phyloP scores from a whole-genome alignment of 2,797 vertebrate species.

The Phalloptychus januarius region DNA sequence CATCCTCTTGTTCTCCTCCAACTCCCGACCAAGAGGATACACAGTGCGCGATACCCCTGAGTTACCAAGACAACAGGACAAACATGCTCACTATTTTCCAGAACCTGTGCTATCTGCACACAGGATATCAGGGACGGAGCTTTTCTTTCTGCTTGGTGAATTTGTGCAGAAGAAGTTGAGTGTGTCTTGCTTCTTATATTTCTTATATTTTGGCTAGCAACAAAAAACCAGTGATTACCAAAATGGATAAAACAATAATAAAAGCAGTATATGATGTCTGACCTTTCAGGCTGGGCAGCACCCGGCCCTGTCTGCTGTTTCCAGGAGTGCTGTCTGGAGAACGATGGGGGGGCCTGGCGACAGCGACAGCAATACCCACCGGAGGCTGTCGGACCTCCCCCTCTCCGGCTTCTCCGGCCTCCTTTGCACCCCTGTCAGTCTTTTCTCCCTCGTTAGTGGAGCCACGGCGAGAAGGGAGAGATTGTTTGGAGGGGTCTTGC shows the following conservation, averaged over 20 bases:
- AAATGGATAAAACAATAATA: constrained; percentile 3
- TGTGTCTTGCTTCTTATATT: background rate
- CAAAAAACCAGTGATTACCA: background rate
- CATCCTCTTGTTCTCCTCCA: constrained; percentile 88
- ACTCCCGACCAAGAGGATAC: constrained; percentile 87
- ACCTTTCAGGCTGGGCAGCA: constrained; percentile 83
- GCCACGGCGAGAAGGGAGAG: constrained; percentile 80
- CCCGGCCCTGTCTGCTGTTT: constrained; percentile 84
- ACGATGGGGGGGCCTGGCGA: constrained; percentile 87
- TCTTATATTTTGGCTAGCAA: background rate
- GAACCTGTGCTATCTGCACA: background rate
- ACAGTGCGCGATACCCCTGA: constrained; percentile 81
- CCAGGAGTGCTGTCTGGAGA: constrained; percentile 80
- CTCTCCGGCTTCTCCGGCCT: constrained; percentile 80
- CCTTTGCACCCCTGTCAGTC: constrained; percentile 82
- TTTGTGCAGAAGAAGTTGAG: background rate
- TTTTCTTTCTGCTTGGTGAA: background rate
- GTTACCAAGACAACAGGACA: constrained; percentile 17
- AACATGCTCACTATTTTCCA: constrained; percentile 10
- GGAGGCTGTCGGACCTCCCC: constrained; percentile 94
- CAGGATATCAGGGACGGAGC: background rate
- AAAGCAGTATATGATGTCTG: constrained; percentile 59
- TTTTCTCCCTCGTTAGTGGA: constrained; percentile 84
- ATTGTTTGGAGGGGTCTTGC: constrained; percentile 82
- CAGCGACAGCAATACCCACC: constrained; percentile 92